A percentile compares a stretch with the other conserved stretches of the same genome.
Evolutionary conservation across 2,113 vertebrate species (phyloP).

Genomic region (Anoplopoma fimbria): DNA sequence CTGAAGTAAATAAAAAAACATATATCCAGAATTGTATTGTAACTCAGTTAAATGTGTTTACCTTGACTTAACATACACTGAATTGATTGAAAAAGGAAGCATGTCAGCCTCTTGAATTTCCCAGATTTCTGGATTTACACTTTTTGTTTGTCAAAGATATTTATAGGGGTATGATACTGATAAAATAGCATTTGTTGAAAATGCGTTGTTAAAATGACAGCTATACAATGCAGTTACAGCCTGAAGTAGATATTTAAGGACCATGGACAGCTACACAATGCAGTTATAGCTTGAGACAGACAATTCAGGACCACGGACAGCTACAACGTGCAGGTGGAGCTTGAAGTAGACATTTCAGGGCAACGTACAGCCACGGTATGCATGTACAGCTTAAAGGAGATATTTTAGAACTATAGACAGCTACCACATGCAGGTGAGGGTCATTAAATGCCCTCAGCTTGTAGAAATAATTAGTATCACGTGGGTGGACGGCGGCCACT

Average conservation of each 20-base stretch:
- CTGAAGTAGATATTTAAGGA: neutral
- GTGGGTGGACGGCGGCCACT: too few species aligned
- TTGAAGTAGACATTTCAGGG: neutral
- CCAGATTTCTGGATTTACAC: too few species aligned
- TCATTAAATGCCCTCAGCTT: neutral
- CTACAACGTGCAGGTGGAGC: neutral
- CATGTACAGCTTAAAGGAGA: neutral
- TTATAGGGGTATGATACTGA: neutral
- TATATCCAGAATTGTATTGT: neutral
- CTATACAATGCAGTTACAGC: neutral
- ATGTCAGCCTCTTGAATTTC: too few species aligned
- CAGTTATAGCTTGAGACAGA: neutral
- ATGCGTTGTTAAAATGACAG: neutral
- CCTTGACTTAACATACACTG: neutral
- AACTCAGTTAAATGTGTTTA: neutral
- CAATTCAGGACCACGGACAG: neutral
- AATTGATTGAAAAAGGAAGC: neutral
- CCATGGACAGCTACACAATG: neutral
- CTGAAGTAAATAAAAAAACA: too few species aligned
- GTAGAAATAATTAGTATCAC: neutral
- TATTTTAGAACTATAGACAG: neutral
- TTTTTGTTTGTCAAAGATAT: neutral
- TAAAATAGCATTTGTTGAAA: neutral
- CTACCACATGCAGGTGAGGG: neutral
- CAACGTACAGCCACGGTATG: neutral